phyloP scores from a whole-genome alignment of 2,113 vertebrate species.

The Chlamydotis undulata region DNA sequence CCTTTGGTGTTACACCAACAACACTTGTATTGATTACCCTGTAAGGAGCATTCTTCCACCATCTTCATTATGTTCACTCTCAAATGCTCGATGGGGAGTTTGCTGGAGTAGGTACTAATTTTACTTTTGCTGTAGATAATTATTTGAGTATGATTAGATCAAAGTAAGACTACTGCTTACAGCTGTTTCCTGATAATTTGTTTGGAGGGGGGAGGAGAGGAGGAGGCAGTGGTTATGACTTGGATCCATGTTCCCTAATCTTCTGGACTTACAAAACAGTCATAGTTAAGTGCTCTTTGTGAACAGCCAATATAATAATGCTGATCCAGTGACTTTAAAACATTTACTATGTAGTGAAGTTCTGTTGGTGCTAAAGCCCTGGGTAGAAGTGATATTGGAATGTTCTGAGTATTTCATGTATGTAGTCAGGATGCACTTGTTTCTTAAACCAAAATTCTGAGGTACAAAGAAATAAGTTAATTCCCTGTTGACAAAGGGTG shows the following conservation, averaged over 20 bases:
- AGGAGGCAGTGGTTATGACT: not conserved
- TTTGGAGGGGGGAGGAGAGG: not conserved
- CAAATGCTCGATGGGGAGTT: conserved; percentile 85
- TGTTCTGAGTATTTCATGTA: not conserved
- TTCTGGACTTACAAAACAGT: not conserved
- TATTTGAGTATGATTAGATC: not conserved
- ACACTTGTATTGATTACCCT: conserved; percentile 85
- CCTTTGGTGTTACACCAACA: conserved; percentile 84
- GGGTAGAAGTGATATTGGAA: not conserved
- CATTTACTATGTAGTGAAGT: not conserved
- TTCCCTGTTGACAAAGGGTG: not conserved
- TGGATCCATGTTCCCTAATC: not conserved
- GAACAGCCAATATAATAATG: not conserved
- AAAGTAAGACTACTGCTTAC: not conserved
- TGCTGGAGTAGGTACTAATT: conserved; percentile 85
- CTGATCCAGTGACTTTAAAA: not conserved
- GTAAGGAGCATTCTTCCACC: conserved; percentile 82
- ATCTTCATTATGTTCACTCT: conserved; percentile 76
- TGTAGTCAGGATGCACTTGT: not conserved
- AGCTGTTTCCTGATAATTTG: not conserved
- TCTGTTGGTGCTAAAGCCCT: not conserved
- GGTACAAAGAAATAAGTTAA: not conserved
- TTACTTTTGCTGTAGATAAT: not conserved
- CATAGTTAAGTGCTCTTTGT: not conserved
- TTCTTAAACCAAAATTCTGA: not conserved